Base-by-base conservation (phyloP, 2,888 invertebrate genomes). In the Dasypolia templi region DNA sequence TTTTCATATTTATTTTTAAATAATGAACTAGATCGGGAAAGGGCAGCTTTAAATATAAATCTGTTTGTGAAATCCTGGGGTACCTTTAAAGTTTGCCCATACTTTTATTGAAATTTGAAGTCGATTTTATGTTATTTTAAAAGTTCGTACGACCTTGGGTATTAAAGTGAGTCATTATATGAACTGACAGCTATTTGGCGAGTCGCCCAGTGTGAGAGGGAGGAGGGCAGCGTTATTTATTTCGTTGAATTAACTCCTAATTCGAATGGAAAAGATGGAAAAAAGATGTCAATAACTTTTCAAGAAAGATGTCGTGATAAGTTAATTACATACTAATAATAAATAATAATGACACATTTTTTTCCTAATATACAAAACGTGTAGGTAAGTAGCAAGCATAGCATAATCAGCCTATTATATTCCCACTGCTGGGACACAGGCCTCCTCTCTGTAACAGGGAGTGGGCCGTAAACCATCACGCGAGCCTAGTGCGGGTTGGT, bases 141-240 rank as follows among this genome's bases (percentile, higher is more conserved):
- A 83, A 82, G 44, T 85, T 82, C 44, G 39, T 84, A 65, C 44
- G 42, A 73, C 55, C 49, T 35, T 73, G 70, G 59, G 55, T 72
- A 64, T 56, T 83, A 71, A 83, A 75, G 39, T 70, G 76, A 67
- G 67, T 72, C 75, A 77, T 83, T 85, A 79, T 72, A 61, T 67
- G 72, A 77, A 71, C 79, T 72, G 82, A 77, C 83, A 82, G 62
- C 63, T 74, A 76, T 80, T 86, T 87, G 86, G 83, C 87, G 55
- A 53, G 32, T 29, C 29, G 83, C 79, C 87, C 75, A 78, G 75
- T 76, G 51, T 73, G 70, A 53, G 55, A 58, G 62, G 65, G 78
- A 70, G n/a, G n/a, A n/a, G n/a, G n/a, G n/a, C 78, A 75, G 67
- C 19, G 49, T 53, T 79, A 64, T 76, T 83, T 79, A 83, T 79